Evolutionary conservation across 2,888 invertebrate genomes (phyloP), one percentile per base, ranked within the genome.

Genomic region (Dendrolimus houi): DNA sequence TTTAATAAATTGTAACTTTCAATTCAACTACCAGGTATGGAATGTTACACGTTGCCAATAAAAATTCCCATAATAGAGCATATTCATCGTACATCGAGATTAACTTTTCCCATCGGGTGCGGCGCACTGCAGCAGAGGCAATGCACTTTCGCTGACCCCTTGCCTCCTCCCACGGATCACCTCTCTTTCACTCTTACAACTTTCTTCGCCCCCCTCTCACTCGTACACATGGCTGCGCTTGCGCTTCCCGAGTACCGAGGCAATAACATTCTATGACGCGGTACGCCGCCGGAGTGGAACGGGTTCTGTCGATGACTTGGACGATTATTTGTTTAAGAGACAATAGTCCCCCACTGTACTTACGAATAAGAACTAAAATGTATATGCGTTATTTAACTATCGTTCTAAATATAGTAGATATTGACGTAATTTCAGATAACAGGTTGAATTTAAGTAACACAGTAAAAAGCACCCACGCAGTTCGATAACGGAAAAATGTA

Each of bases 121-220:
- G 75, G 78, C 75, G 83, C 81, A 81, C 79, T 73, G 79, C 79
- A 78, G 79, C 83, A 87, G 85, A 83, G 89, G 87, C 89, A 90
- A 89, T 89, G 90, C 87, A 90, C 90, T 90, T 90, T 90, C 88
- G 82, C 88, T 89, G 88, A 89, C 88, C 90, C 85, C 84, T 73
- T 82, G 83, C 83, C 84, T 85, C 83, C 87, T 86, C 85, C 84
- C 83, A 85, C 82, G 79, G 72, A 67, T 64, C 62, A 67, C 71
- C 67, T 88, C 89, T 85, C 87, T 64, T 64, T 88, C 79, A 62
- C 81, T 75, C 87, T 61, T 65, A 62, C 58, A 58, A 75, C 80
- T 84, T 84, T 85, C 81, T 80, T 79, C 73, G 67, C 70, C 62
- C 64, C 67, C 64, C 60, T 85, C 85, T 79, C 83, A 61, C 69